Conservation (phyloP, 2,113 vertebrate genomes). For the Notarius lentiginosus region DNA sequence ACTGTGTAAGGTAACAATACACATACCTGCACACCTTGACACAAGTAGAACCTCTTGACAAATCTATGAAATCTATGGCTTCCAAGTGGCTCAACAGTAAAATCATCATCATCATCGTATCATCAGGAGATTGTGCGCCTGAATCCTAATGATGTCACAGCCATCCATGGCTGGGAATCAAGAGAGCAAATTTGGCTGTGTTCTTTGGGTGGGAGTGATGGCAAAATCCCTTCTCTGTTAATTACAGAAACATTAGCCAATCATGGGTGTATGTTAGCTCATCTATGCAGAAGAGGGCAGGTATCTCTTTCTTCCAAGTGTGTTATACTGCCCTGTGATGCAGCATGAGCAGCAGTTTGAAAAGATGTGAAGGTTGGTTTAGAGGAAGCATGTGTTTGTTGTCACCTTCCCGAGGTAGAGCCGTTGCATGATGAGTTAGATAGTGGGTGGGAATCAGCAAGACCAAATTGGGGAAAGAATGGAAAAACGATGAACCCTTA, state of each 20-base stretch:
- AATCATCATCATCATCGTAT: not conserved
- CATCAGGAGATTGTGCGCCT: too few relatives aligned
- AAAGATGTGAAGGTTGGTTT: not conserved
- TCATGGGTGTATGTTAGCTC: not conserved
- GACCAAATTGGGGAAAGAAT: not conserved
- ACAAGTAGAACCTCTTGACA: not conserved
- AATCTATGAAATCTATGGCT: not conserved
- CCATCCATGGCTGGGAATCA: not conserved
- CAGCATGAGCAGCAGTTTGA: not conserved
- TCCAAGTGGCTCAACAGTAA: not conserved
- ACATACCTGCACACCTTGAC: slow-evolving; percentile 28
- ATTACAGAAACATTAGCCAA: not conserved
- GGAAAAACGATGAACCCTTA: not conserved
- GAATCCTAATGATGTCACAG: too few relatives aligned
- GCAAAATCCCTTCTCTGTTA: not conserved
- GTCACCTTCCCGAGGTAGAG: not conserved
- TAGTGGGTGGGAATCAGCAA: not conserved
- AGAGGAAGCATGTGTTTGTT: not conserved
- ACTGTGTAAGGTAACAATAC: slow-evolving; percentile 92
- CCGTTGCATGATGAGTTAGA: not conserved
- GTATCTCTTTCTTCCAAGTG: not conserved
- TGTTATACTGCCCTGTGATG: not conserved
- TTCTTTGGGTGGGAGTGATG: not conserved
- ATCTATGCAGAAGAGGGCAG: not conserved
- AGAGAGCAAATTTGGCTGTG: not conserved